Base-by-base conservation (phyloP, 1,140 invertebrate genomes). In the Caligus rogercresseyi region DNA sequence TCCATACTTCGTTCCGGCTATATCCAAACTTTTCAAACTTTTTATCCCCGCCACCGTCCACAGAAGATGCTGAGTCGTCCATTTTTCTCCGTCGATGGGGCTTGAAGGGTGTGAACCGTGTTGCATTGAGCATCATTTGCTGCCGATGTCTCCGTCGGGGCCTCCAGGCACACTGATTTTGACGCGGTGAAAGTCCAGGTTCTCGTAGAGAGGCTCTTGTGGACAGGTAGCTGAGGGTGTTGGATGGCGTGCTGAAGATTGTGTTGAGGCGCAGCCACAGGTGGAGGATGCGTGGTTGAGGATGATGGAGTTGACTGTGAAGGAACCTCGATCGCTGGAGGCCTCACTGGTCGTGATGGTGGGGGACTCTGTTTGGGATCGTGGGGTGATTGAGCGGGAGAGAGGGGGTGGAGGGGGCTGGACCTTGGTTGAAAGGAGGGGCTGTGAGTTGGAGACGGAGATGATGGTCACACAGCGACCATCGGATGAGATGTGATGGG, bases 1-100 rank as follows among this genome's bases (percentile, higher is more conserved):
- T 63, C 61, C 61, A 63, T 1, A 63, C 61, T 54, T 63, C 61
- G 14, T 63, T 63, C 3, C 20, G 54, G 1, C 18, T 23, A 23
- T 63, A 63, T 3, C 61, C 61, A 16, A 62, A 54, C 24, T 62
- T 62, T 53, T 53, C 19, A 53, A 21, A 54, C 15, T 53, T 15
- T 21, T 54, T 53, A 52, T 21, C 20, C 15, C 21, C 31, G 16
- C 18, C 16, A 3, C 25, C 57, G 15, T 25, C 18, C 57, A 43
- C 1, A 3, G 57, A 24, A 1, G 21, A 18, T 16, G 15, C 57
- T 19, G 57, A 26, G 24, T 18, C 26, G 23, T 21, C 20, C 43
- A 13, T 1, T 2, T n/a, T 21, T 4, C 24, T 56, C 15, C 15
- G 20, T 1, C 20, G 19, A n/a, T 14, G 15, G 4, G 20, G 54